Base-by-base conservation (phyloP, 2,888 invertebrate species). In the Rhodophaea formosa region DNA sequence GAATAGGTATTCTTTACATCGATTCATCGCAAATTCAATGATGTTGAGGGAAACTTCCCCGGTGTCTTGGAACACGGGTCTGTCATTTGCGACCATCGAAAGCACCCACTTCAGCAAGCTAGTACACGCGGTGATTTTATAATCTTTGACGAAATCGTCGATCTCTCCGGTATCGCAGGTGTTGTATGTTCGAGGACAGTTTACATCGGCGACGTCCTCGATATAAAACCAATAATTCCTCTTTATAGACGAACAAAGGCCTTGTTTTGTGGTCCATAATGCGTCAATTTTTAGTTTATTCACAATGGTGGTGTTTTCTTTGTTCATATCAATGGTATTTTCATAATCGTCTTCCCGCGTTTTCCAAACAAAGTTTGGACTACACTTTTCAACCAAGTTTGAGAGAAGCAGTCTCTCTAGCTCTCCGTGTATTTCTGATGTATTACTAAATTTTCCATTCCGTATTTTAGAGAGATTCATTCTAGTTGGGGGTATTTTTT, bases 71-170 rank as follows among this genome's bases (percentile, higher is more conserved):
- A 93, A 90, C 12, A 94, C 74, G 12, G 86, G 85, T 57, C 72
- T 77, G 1, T 85, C 76, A 62, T 85, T 80, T 23, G 83, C 78
- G 1, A 81, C 77, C 86, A 85, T 88, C 32, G 81, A 82, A 17
- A 87, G 72, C 59, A 83, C 68, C 90, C 88, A 95, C 73, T 95
- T 95, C 43, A 97, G 80, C 56, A 97, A 84, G 63, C 95, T 94
- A 53, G 95, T 93, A 65, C 96, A 96, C 3, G 96, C 95, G 2
- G 96, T 97, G 56, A 95, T 87, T 74, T 95, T 93, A 76, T 94
- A 98, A 78, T 97, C 97, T 65, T 93, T 92, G 57, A 93, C 77
- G 73, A 95, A 95, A 23, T 90, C 92, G 56, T 92, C 90, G 46
- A 91, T 79, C 66, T 94, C 94, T 17, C 92, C 92, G 12, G 77